Percentiles rank a stretch among this genome's conserved stretches.
These are phyloP conservation scores for Cataglyphis cursor DNA, from an alignment of 2,888 invertebrate species.

Conservation along the genomic window DNA sequence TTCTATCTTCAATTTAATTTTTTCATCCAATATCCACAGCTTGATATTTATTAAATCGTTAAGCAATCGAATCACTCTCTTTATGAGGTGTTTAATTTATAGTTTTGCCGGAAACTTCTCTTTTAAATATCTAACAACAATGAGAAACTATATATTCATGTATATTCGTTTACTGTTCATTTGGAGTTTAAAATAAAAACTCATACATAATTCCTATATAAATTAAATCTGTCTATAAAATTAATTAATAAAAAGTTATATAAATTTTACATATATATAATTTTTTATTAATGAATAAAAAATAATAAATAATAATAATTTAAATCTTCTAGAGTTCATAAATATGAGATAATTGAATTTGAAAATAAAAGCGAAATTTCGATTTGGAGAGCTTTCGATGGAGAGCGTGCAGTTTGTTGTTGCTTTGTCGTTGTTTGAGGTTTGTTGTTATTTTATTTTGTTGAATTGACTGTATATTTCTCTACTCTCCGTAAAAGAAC, in stretches of 20 bases:
- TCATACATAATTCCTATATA: background rate
- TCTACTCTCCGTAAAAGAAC: background rate
- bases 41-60: background rate
- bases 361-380: background rate
- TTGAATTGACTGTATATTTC: background rate
- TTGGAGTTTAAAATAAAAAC: background rate
- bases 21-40: background rate
- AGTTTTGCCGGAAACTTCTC: background rate
- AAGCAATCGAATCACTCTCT: background rate
- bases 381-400: background rate
- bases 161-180: background rate
- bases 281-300: no score
- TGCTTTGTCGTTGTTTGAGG: background rate
- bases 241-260: background rate
- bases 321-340: background rate
- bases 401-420: no score
- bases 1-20: background rate
- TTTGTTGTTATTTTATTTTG: background rate
- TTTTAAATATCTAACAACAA: background rate
- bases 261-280: no score
- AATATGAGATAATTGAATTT: background rate
- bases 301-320: background rate
- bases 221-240: background rate
- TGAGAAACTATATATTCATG: background rate
- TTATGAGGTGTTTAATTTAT: background rate